phyloP scores from a whole-genome alignment of 2,113 vertebrate species.

The Sakesphorus luctuosus region DNA sequence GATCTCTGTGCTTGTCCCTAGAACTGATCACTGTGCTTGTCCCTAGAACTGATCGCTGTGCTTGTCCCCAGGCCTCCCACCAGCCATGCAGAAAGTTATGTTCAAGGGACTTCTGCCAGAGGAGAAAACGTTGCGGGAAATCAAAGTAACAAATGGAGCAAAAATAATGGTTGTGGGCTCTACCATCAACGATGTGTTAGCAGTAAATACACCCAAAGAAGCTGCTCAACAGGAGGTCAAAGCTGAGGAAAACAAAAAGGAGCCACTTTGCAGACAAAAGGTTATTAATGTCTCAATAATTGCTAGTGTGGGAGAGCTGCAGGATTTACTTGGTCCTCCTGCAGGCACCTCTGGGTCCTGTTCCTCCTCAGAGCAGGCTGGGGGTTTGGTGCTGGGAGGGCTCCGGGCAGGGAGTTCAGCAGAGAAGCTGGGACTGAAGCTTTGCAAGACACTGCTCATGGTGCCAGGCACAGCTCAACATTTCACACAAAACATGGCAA shows the following conservation, averaged over 20 bases:
- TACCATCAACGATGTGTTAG: conserved; percentile 96
- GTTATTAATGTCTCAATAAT: conserved; percentile 49
- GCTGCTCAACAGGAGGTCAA: conserved; percentile 93
- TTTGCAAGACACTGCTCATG: not conserved
- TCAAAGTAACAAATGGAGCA: conserved; percentile 94
- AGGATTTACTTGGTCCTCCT: not conserved
- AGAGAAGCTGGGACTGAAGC: not conserved
- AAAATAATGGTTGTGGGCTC: conserved; percentile 99
- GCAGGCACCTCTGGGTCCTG: not conserved
- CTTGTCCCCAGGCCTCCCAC: conserved; percentile 85
- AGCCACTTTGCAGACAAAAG: conserved; percentile 97
- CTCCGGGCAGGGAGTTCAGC: not conserved
- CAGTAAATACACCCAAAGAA: conserved; percentile 97
- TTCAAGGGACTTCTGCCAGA: conserved; percentile 97
- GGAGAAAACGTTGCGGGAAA: conserved; percentile 96
- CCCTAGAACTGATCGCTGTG: conserved; percentile 16
- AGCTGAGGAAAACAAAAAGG: conserved; percentile 96
- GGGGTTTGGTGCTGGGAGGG: not conserved
- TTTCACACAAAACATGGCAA: not conserved
- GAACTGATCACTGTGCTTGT: not conserved
- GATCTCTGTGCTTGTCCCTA: too few relatives aligned
- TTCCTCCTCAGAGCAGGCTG: not conserved
- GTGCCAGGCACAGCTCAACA: not conserved
- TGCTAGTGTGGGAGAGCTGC: not conserved
- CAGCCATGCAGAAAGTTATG: conserved; percentile 99